Evolutionary conservation across 2,113 vertebrate genomes (phyloP), one percentile per base, ranked within the genome.

Genomic region (Pseudorasbora parva): DNA sequence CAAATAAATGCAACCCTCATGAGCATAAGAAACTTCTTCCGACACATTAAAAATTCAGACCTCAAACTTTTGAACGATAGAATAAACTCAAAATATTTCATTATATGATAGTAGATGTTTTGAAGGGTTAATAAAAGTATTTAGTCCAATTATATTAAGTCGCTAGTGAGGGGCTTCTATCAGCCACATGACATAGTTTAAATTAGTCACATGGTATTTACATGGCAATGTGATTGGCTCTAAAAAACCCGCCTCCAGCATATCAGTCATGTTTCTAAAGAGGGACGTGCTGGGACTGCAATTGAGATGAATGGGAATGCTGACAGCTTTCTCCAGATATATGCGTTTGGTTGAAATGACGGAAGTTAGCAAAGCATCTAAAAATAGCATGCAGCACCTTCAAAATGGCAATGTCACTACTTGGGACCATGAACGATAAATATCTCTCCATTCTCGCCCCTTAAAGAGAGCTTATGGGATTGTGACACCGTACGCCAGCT

Each of bases 401-500:
- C 27, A 71, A 56, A 69, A 69, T 71, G 12, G 21, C 64, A 69
- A 30, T 69, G 12, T n/a, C 11, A 57, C 25, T 60, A 43, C 59
- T 41, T 69, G 33, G 49, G 30, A 57, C 68, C 37, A n/a, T 33
- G n/a, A 72, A 8, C 27, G 85, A 81, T 75, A 68, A 56, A 47
- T 25, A 75, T 80, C 69, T 75, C 11, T 1, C 4, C 25, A 15
- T 41, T 49, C 17, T 66, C 43, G 71, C 14, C 57, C 76, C 79
- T 82, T 57, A 37, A 41, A 64, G 41, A 83, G 76, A 74, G 81
- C 85, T 80, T 82, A 64, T 84, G 37, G 83, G 74, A 85, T 85
- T 87, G 82, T 59, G 43, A 76, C 72, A 62, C 41, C 23, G 33
- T 82, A 66, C 49, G 27, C 74, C 86, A 68, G 75, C 78, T 60